Conservation (phyloP, 2,113 vertebrate species). For the Dromas ardeola region DNA sequence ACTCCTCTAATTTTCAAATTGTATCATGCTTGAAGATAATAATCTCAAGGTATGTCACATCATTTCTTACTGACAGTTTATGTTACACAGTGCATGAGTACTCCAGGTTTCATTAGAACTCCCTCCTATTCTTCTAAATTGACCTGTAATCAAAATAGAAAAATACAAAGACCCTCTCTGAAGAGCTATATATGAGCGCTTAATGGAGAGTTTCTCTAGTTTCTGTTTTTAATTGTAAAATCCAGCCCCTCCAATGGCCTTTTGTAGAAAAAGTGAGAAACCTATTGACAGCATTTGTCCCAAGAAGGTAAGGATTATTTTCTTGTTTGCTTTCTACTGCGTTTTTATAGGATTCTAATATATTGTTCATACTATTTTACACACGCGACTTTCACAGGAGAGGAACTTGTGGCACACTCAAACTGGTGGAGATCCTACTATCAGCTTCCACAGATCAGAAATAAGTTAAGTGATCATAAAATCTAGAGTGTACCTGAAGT, state of each 20-base stretch:
- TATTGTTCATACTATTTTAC: not conserved
- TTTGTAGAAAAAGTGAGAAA: not conserved
- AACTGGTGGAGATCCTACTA: not conserved
- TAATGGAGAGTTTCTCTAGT: not conserved
- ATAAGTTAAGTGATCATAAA: conserved; percentile 18
- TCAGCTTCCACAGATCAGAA: not conserved
- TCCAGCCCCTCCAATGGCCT: not conserved
- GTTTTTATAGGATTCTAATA: not conserved
- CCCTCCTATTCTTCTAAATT: not conserved
- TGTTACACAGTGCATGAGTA: not conserved
- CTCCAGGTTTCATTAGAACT: not conserved
- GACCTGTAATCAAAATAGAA: not conserved
- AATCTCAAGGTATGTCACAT: too few relatives aligned
- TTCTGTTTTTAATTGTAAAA: not conserved
- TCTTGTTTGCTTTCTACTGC: not conserved
- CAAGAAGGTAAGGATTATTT: not conserved
- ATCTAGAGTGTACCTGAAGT: conserved; percentile 8
- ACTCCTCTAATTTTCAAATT: not conserved
- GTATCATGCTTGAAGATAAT: not conserved
- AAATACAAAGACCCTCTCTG: not conserved
- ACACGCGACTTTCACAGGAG: not conserved
- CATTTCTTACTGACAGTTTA: not conserved
- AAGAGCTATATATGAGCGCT: not conserved
- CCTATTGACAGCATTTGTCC: not conserved
- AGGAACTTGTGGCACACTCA: not conserved